Evolutionary conservation across 2,797 vertebrate genomes (phyloP), one percentile per base, ranked within the genome.

Genomic region (Gobio occitaniae): DNA sequence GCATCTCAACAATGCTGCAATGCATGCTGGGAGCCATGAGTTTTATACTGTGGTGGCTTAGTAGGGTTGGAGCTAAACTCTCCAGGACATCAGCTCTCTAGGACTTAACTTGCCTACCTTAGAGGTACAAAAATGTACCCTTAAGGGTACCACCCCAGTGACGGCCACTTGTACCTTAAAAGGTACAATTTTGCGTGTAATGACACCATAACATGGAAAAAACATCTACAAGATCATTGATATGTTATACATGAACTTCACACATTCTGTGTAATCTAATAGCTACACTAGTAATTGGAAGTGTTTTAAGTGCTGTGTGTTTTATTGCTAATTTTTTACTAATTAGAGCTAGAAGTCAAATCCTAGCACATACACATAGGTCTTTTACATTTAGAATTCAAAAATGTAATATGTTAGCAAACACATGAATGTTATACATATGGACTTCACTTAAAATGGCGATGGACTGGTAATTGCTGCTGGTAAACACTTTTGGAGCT

Each of bases 231-330:
- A 83, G 65, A 78, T 56, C 25, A 71, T 13, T 48, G 29, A 59
- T 59, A 75, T 68, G 36, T 83, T 82, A 78, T 63, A 44, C 54
- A 25, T 84, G 10, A 71, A 80, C 80, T 74, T 85, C 47, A 54
- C 59, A 47, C 54, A 69, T 47, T 52, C 59, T 8, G 29, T 84
- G 19, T 69, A 80, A 84, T 86, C 66, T 29, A 61, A 75, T 48
- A 36, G 6, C 32, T 13, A 36, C 25, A 41, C 32, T 38, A 41
- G 5, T 54, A 56, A 59, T 70, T 56, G 50, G 17, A 70, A 70
- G 16, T 48, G 66, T 21, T 72, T 61, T 17, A 44, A 70, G 12
- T 36, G 74, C 21, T 47, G 25, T 47, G 29, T 65, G 44, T n/a
- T 63, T 50, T 52, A 74, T 50, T 29, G 75, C 52, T 69, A 15